Base-by-base conservation (phyloP, 2,888 invertebrate genomes). In the Phalera bucephala region DNA sequence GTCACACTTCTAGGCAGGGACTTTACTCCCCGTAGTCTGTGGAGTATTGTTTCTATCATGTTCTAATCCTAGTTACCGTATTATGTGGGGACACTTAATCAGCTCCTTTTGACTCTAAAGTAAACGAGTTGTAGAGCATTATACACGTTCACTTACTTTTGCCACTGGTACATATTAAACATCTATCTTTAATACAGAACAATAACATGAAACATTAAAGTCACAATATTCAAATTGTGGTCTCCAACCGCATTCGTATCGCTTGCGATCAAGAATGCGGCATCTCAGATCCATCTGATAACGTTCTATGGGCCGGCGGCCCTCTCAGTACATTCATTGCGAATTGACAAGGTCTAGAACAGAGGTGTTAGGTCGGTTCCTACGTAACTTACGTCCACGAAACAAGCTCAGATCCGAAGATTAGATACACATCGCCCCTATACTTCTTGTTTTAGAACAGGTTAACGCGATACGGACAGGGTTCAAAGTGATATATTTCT, bases 371-470 rank as follows among this genome's bases (percentile, higher is more conserved):
- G 57, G 57, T 46, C 42, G 52, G 58, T 59, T 52, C 47, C 44
- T 52, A 50, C 25, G 47, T 69, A 64, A 70, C 57, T 72, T 64
- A 68, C 56, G 43, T 41, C 53, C 59, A 65, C 66, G 69, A 72
- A 80, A 81, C 79, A 72, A 77, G 75, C 73, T 51, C 71, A 80
- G 85, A 86, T 84, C 71, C 40, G 40, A 52, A 77, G 87, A 86
- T 85, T 80, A 87, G 83, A 87, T 86, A 71, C 52, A 53, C 69
- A 72, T 72, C 66, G 59, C 52, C 40, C 45, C 53, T 72, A 81
- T 76, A 75, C 71, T 75, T 72, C 76, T 72, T 73, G 73, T 71
- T 70, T 65, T 61, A 63, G 66, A 71, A 69, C 68, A 62, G 69
- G 64, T 70, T 64, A 60, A 52, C 57, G 57, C 65, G 64, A 56